Evolutionary conservation across 2,888 invertebrate species (phyloP), one percentile per base, ranked within the genome.

Genomic region (Apeira syringaria): DNA sequence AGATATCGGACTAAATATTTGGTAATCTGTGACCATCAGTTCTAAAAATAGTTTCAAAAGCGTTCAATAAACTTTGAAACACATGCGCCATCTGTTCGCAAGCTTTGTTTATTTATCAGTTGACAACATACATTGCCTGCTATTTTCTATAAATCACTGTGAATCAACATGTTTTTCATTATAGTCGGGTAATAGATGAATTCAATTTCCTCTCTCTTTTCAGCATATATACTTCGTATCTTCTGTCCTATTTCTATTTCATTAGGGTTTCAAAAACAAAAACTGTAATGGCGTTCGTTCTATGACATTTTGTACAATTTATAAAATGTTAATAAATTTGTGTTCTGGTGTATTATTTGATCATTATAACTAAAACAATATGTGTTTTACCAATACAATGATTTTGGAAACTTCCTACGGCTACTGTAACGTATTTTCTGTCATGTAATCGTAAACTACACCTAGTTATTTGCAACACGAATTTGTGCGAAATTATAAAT

Each of bases 51-150:
- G 78, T 65, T 56, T 63, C 50, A 66, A 61, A 71, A 71, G 74
- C 84, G 86, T 78, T 87, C 85, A 83, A 84, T 84, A 87, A 79
- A 81, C 67, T 76, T 69, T 64, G 60, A 70, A 74, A 82, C 81
- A 80, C 83, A 82, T 82, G 86, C 86, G 86, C 86, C 74, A 75
- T 73, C 74, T 74, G 65, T 67, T 31, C 44, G 59, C 28, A 8
- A 20, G 2, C 4, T 24, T 3, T 9, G 2, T 9, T 24, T 20
- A 7, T 20, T 1, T 20, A 7, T 5, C 7, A 7, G 63, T 59
- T 41, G 54, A 11, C 64, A 68, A 53, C 67, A 36, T 44, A 32
- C 6, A 36, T 29, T 8, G 38, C 11, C 17, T 42, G 37, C 32
- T 37, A 8, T 18, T 32, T 47, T 40, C 40, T 20, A 35, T 33